Percentiles rank a stretch among this genome's conserved stretches.
Conservation (phyloP, 37 sponge, comb jelly and placozoan species). For the Petrosia ficiformis region DNA sequence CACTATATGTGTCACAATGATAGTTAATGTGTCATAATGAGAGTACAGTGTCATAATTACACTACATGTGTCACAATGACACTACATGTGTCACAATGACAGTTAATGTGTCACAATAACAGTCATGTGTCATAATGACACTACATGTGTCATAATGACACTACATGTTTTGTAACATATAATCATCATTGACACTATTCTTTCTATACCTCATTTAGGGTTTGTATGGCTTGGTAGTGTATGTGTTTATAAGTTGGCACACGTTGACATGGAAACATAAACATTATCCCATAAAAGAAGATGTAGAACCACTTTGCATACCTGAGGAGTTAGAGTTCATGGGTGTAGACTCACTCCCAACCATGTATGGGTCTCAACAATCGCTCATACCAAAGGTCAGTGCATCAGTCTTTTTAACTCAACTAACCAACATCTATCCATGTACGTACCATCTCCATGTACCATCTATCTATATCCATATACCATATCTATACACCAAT, state of each 20-base stretch:
- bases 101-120: too few species aligned
- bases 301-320: conserved; percentile 43
- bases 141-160: too few species aligned
- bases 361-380: conserved; percentile 13
- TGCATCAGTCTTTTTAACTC: not conserved
- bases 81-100: too few species aligned
- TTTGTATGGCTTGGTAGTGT: conserved; percentile 50
- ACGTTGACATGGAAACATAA: conserved; percentile 56
- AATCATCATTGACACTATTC: not conserved
- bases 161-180: too few species aligned
- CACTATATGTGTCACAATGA: too few species aligned
- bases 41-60: too few species aligned
- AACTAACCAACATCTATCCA: not conserved
- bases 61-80: too few species aligned
- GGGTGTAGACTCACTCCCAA: conserved; percentile 11
- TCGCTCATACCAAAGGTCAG: not conserved
- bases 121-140: too few species aligned
- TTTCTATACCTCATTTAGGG: conserved; percentile 26
- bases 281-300: conserved; percentile 46
- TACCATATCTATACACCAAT: too few species aligned
- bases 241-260: conserved; percentile 63
- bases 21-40: too few species aligned
- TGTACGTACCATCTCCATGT: too few species aligned
- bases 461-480: too few species aligned
- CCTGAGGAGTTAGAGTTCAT: conserved; percentile 49